Percentiles rank a stretch among this genome's conserved stretches.
These are phyloP conservation scores for Tetramorium alpestre DNA, from an alignment of 1,140 invertebrate species.

Conservation along the genomic window DNA sequence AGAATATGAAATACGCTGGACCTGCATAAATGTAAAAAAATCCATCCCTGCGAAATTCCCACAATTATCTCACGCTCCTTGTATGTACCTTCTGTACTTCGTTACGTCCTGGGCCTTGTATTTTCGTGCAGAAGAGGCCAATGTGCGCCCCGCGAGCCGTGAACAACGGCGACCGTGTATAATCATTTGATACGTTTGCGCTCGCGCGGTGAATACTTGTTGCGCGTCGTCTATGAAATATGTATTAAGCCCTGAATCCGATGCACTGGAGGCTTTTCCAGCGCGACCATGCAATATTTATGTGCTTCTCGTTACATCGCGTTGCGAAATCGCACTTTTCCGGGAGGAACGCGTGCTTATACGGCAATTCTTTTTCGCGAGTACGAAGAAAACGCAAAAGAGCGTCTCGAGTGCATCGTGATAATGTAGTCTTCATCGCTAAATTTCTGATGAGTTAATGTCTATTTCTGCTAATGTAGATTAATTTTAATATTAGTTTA, in stretches of 20 bases:
- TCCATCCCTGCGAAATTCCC: background rate
- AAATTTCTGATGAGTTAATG: background rate
- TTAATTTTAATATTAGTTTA: too few species aligned
- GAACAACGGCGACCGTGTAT: slow-evolving; percentile 46
- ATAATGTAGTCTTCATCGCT: background rate
- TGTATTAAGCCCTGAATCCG: slow-evolving; percentile 59
- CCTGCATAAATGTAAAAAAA: background rate
- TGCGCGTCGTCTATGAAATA: slow-evolving; percentile 56
- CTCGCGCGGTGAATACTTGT: slow-evolving; percentile 57
- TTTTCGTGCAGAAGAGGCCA: slow-evolving; percentile 23
- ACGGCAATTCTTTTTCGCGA: slow-evolving; percentile 40
- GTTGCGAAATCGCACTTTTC: slow-evolving; percentile 52
- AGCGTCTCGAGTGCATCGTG: slow-evolving; percentile 40
- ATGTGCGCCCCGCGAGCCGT: slow-evolving; percentile 24
- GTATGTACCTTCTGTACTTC: background rate
- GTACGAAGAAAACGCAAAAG: background rate
- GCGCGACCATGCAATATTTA: slow-evolving; percentile 62
- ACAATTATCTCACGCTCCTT: background rate
- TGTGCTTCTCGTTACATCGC: slow-evolving; percentile 54
- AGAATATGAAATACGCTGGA: background rate
- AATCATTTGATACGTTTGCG: slow-evolving; percentile 58
- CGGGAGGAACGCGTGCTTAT: slow-evolving; percentile 16
- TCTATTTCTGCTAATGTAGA: too few species aligned
- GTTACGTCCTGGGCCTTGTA: background rate
- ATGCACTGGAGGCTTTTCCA: slow-evolving; percentile 58